These are phyloP conservation scores for Gandaritis pyraliata DNA, from an alignment of 2,888 invertebrate genomes.

Conservation along the genomic window DNA sequence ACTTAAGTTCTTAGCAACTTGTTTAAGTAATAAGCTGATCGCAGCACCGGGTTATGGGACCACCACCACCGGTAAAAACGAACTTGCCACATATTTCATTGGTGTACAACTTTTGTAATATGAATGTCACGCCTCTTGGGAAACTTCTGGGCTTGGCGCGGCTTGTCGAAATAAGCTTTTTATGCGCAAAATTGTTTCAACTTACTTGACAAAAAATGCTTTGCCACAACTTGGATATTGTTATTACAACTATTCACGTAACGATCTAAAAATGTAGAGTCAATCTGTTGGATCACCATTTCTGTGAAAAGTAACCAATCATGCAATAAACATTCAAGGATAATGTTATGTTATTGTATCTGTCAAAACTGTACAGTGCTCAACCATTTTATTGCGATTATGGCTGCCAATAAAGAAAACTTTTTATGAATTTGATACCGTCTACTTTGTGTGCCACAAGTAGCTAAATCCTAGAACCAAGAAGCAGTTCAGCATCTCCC, in stretches of 20 bases:
- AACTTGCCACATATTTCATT: slow-evolving; percentile 55
- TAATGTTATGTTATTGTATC: no score
- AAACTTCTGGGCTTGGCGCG: slow-evolving; percentile 23
- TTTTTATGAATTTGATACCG: slow-evolving; percentile 37
- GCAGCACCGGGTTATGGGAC: slow-evolving; percentile 37
- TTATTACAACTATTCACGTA: no score
- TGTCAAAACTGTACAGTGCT: slow-evolving; percentile 26
- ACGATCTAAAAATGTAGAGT: no score
- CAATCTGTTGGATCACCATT: no score
- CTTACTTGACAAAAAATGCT: slow-evolving; percentile 14
- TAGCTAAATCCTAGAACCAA: neutral
- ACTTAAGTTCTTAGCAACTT: no score
- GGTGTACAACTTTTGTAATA: slow-evolving; percentile 57
- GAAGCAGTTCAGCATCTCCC: neutral
- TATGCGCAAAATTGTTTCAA: slow-evolving; percentile 21
- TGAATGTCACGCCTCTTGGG: slow-evolving; percentile 50
- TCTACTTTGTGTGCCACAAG: slow-evolving; percentile 13
- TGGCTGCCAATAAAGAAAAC: slow-evolving; percentile 44
- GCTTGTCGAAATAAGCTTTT: slow-evolving; percentile 26
- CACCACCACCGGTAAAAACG: slow-evolving; percentile 47
- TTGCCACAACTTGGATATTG: slow-evolving; percentile 1
- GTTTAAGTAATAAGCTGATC: slow-evolving; percentile 20
- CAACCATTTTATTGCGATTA: slow-evolving; percentile 56
- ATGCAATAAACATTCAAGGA: no score
- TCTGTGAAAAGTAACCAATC: no score